Evolutionary conservation across 2,888 invertebrate genomes (phyloP).

Genomic region (Saturnia japonica): DNA sequence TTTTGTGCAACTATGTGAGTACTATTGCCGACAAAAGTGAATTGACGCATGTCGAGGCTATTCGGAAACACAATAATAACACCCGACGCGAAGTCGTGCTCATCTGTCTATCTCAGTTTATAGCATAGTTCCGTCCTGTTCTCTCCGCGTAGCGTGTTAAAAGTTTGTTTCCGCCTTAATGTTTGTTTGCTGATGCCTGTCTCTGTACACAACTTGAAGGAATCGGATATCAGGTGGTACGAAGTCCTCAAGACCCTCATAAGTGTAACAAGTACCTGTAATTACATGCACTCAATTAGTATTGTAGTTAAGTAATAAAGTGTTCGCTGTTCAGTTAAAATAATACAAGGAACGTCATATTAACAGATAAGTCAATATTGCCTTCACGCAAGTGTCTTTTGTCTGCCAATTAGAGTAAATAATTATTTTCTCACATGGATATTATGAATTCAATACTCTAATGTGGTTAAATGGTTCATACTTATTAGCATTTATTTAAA

Average conservation of each 20-base stretch:
- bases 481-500: neutral
- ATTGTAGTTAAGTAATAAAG: conserved; percentile 1
- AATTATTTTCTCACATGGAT: neutral
- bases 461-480: conserved; percentile 3
- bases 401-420: conserved; percentile 22
- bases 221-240: neutral
- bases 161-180: no score
- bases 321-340: conserved; percentile 6
- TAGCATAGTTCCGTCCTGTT: no score
- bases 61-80: no score
- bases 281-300: neutral
- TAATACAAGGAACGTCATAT: neutral
- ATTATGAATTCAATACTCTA: conserved; percentile 23
- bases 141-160: no score
- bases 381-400: conserved; percentile 28
- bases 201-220: neutral
- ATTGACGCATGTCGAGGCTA: no score
- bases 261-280: conserved; percentile 3
- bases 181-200: conserved; percentile 1
- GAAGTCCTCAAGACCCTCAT: neutral
- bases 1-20: neutral
- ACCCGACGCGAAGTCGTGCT: no score
- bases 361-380: conserved; percentile 21
- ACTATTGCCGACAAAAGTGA: neutral
- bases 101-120: no score